A percentile compares a stretch with the other conserved stretches of the same genome.
Conservation (phyloP, 2,113 vertebrate species). For the Charadrius vociferus region DNA sequence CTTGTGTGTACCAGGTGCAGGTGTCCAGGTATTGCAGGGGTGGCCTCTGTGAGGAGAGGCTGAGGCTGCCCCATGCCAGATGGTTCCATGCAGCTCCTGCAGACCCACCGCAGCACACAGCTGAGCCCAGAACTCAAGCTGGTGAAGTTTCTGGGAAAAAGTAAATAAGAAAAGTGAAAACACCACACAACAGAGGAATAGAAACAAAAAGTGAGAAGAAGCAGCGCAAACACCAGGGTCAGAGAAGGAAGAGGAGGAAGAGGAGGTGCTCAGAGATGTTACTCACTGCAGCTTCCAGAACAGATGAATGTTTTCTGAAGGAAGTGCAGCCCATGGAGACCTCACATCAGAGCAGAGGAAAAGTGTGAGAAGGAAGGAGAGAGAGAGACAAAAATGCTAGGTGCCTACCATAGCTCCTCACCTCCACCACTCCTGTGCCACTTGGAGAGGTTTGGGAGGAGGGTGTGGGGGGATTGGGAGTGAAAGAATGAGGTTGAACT, state of each 20-base stretch:
- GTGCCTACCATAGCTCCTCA: not conserved
- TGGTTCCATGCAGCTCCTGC: not conserved
- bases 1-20: not conserved
- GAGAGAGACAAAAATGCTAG: too few relatives aligned
- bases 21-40: not conserved
- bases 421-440: accelerated
- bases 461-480: not conserved
- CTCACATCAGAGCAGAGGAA: too few relatives aligned
- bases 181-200: not conserved
- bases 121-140: not conserved
- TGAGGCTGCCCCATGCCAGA: not conserved
- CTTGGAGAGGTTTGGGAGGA: accelerated
- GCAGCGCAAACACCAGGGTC: not conserved
- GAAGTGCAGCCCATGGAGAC: not conserved
- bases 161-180: not conserved
- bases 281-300: not conserved
- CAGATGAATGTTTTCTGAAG: not conserved
- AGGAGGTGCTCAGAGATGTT: not conserved
- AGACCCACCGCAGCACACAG: not conserved
- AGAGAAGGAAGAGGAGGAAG: not conserved
- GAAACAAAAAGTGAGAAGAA: not conserved
- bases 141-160: not conserved
- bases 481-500: not conserved
- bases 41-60: not conserved
- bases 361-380: too few relatives aligned